Percentiles rank a stretch among this genome's conserved stretches.
These are phyloP conservation scores for Drosophila lutescens DNA, from an alignment of 2,888 invertebrate genomes.

Conservation along the genomic window DNA sequence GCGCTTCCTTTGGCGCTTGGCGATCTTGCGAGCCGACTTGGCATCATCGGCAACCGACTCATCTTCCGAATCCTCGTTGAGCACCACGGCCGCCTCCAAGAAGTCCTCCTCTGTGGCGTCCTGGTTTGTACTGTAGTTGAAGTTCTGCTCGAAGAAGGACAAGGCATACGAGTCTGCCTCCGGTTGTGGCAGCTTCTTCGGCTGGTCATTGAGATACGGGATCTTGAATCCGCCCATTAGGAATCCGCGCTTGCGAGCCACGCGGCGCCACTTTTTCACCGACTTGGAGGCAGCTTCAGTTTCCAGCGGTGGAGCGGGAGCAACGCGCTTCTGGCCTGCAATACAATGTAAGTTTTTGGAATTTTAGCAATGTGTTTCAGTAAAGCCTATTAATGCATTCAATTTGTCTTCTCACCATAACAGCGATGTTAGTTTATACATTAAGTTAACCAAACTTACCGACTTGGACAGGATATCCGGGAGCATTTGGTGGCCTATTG, in stretches of 20 bases:
- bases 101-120: conserved; percentile 34
- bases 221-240: conserved; percentile 58
- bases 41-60: conserved; percentile 45
- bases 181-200: conserved; percentile 48
- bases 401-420: no score
- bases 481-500: conserved; percentile 12
- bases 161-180: conserved; percentile 67
- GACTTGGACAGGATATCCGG: conserved; percentile 2
- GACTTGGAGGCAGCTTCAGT: conserved; percentile 44
- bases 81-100: conserved; percentile 11
- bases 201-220: conserved; percentile 46
- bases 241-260: conserved; percentile 63
- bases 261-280: conserved; percentile 63
- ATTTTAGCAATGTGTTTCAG: no score
- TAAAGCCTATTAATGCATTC: no score
- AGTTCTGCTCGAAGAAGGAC: conserved; percentile 60
- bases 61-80: conserved; percentile 32
- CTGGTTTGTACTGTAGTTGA: conserved; percentile 57
- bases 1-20: conserved; percentile 59
- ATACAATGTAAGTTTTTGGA: background rate
- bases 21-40: conserved; percentile 53
- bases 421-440: no score
- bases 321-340: conserved; percentile 52
- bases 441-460: no score
- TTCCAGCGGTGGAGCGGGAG: conserved; percentile 16